Base-by-base conservation (phyloP, 35 echinoderm and acorn worm species). In the Diadema setosum region DNA sequence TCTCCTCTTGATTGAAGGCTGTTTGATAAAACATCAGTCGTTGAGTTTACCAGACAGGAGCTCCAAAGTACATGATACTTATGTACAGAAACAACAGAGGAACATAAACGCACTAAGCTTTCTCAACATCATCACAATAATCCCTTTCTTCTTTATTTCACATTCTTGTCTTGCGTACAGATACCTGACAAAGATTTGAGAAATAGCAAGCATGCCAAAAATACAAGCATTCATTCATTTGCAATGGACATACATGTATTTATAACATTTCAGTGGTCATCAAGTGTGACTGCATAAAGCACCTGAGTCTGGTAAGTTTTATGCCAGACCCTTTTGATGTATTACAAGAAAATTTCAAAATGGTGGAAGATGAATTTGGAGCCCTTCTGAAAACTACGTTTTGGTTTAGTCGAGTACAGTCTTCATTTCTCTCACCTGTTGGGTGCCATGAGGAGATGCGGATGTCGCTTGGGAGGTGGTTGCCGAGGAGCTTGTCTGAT, bases 1-100 rank as follows among this genome's bases (percentile, higher is more conserved):
- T 82, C 87, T 50, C 55, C 65, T 75, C 18, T 63, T 89, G 52
- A 16, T 18, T 23, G 87, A 61, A 27, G 76, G 45, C 56, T n/a
- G n/a, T 84, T 17, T 11, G 27, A 31, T 14, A 73, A 73, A 73
- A 16, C 12, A 73, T 73, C 27, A 16, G 27, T 73, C n/a, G n/a
- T n/a, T n/a, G n/a, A n/a, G n/a, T n/a, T n/a, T n/a, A n/a, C n/a
- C n/a, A n/a, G n/a, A n/a, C n/a, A n/a, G n/a, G n/a, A n/a, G n/a
- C n/a, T n/a, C n/a, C n/a, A n/a, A n/a, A n/a, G n/a, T n/a, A n/a
- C n/a, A n/a, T n/a, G n/a, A n/a, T n/a, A n/a, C n/a, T n/a, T n/a
- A n/a, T n/a, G n/a, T 52, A 52, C 9, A 52, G n/a, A 9, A 52
- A n/a, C 9, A 52, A n/a, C 9, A n/a, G n/a, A 52, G n/a, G n/a